phyloP scores from a whole-genome alignment of 2,888 invertebrate species.

The Aspidiotus rigidus region DNA sequence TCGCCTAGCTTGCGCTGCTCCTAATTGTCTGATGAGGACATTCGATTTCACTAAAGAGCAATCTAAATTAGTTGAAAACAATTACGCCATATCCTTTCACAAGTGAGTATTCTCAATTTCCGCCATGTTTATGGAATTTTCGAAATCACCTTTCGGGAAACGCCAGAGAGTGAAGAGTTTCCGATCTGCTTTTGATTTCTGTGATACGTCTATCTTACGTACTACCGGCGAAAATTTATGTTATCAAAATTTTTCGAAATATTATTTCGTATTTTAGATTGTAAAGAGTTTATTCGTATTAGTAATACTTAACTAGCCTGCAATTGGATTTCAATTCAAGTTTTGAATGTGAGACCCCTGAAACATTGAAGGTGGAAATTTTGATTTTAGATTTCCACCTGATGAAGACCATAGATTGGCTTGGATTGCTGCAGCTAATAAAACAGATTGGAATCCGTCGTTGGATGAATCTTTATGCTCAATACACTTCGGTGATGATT shows the following conservation, averaged over 20 bases:
- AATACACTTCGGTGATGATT: conserved; percentile 18
- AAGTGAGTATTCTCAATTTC: conserved; percentile 17
- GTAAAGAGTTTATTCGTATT: no score
- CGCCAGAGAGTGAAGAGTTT: not conserved
- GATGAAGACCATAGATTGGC: conserved; percentile 1
- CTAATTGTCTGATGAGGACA: conserved; percentile 26
- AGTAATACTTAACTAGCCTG: no score
- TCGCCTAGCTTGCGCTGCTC: conserved; percentile 11
- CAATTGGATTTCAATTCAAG: not conserved
- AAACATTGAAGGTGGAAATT: no score
- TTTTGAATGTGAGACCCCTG: not conserved
- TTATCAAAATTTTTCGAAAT: no score
- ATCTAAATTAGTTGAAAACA: conserved; percentile 7
- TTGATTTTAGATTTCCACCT: conserved; percentile 14
- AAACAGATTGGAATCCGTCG: conserved; percentile 9
- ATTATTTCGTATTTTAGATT: no score
- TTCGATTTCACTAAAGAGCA: conserved; percentile 11
- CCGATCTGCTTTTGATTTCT: conserved; percentile 8
- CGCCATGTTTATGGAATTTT: conserved; percentile 19
- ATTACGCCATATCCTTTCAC: conserved; percentile 24
- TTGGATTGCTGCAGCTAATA: conserved; percentile 12
- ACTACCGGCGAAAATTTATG: no score
- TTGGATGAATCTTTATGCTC: conserved; percentile 10
- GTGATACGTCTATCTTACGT: not conserved
- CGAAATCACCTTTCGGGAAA: not conserved